Conservation (phyloP, 2,888 invertebrate species). For the Chloroclysta siterata region DNA sequence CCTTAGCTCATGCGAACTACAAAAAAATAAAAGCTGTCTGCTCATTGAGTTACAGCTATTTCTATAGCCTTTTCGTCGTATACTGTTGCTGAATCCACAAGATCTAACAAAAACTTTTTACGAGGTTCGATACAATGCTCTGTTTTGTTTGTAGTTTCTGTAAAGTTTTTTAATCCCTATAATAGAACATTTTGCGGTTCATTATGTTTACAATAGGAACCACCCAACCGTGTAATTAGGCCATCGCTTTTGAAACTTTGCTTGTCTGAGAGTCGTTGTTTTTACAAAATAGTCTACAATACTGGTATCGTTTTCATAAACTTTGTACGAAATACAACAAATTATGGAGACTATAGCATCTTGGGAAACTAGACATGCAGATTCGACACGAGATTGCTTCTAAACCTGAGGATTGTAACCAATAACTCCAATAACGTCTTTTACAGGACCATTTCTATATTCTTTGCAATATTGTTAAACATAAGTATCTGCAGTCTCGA, state of each 20-base stretch:
- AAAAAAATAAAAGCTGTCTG: no score
- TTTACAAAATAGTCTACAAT: constrained; percentile 10
- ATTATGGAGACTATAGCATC: no score
- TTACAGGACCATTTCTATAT: no score
- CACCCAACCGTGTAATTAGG: constrained; percentile 38
- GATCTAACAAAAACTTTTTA: constrained; percentile 18
- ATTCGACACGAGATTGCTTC: no score
- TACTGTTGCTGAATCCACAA: constrained; percentile 15
- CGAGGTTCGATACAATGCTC: constrained; percentile 23
- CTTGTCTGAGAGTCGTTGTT: constrained; percentile 8
- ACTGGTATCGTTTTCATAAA: not conserved
- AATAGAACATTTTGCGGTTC: constrained; percentile 34
- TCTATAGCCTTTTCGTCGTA: not conserved
- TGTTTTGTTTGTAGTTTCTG: constrained; percentile 25
- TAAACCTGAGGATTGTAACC: no score
- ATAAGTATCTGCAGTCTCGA: no score
- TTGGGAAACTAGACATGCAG: no score
- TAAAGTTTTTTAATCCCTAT: constrained; percentile 27
- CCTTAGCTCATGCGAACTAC: no score
- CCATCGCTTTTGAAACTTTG: constrained; percentile 29
- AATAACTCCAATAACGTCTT: no score
- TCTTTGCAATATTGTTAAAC: no score
- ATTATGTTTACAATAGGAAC: constrained; percentile 36
- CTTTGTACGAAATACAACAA: no score
- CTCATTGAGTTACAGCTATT: not conserved